A percentile compares a stretch with the other conserved stretches of the same genome.
These are phyloP conservation scores for Cyrtorhinus lividipennis DNA, from an alignment of 1,140 invertebrate species.

Conservation along the genomic window DNA sequence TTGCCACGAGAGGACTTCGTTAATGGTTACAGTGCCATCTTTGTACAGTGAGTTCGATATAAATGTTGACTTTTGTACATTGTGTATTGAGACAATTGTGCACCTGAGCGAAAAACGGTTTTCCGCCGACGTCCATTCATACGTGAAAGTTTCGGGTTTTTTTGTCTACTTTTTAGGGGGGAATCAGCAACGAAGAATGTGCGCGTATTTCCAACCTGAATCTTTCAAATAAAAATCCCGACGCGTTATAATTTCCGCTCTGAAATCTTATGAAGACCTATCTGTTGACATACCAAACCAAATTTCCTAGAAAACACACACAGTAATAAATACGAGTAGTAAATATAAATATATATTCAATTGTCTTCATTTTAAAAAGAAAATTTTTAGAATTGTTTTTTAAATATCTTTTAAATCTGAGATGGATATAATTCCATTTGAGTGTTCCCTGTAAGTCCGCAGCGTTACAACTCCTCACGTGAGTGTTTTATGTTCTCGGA, in stretches of 20 bases:
- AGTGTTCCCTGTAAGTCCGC: conserved; percentile 11
- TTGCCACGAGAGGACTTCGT: background rate
- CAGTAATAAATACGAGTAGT: background rate
- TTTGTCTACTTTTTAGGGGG: no score
- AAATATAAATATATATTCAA: conserved; percentile 9
- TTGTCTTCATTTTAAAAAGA: background rate
- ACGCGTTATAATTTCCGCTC: background rate
- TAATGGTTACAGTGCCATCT: background rate
- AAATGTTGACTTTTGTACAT: background rate
- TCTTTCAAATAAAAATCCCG: background rate
- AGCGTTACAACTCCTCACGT: background rate
- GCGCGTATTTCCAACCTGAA: no score
- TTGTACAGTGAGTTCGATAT: background rate
- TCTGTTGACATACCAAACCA: background rate
- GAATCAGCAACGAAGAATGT: no score
- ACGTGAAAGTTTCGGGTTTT: no score
- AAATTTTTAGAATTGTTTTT: background rate
- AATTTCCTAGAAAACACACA: background rate
- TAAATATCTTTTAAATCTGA: background rate
- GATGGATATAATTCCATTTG: conserved; percentile 2
- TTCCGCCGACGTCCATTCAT: no score
- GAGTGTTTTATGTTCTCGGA: background rate
- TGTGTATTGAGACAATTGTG: background rate
- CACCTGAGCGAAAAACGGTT: background rate
- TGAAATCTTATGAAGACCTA: background rate